Evolutionary conservation across 2,113 vertebrate genomes (phyloP).

Genomic region (Nanorana parkeri): DNA sequence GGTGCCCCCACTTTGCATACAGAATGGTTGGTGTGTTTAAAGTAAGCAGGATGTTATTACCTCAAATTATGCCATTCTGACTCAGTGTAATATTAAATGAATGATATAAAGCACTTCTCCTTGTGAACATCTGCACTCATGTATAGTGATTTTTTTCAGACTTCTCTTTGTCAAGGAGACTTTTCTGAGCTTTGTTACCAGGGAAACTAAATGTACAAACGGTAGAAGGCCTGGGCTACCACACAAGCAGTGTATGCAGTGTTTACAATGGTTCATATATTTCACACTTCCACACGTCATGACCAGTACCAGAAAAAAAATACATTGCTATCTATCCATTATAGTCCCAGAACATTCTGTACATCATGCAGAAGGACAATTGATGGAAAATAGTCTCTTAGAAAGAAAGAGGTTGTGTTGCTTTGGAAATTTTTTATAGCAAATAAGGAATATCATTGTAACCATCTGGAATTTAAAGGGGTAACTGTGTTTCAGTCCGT

Average conservation of each 20-base stretch:
- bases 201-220: slow-evolving; percentile 25
- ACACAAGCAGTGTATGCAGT: neutral
- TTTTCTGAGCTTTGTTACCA: slow-evolving; percentile 12
- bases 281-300: neutral
- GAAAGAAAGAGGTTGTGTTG: neutral
- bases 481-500: too few relatives aligned
- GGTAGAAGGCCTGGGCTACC: neutral
- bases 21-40: too few relatives aligned
- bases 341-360: neutral
- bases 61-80: neutral
- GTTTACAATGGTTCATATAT: neutral
- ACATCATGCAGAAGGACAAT: neutral
- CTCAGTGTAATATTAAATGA: slow-evolving; percentile 11
- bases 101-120: slow-evolving; percentile 4
- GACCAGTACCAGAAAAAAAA: neutral
- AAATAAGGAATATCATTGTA: too few relatives aligned
- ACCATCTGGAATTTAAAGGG: too few relatives aligned
- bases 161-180: slow-evolving; percentile 4
- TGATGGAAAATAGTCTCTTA: neutral
- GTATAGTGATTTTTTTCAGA: slow-evolving; percentile 16
- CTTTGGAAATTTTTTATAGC: too few relatives aligned
- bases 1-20: too few relatives aligned
- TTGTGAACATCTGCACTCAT: slow-evolving; percentile 5
- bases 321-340: neutral
- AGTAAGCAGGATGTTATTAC: too few relatives aligned